Percentiles rank a stretch among this genome's conserved stretches.
Evolutionary conservation across 2,113 vertebrate genomes (phyloP).

Genomic region (Picathartes gymnocephalus): DNA sequence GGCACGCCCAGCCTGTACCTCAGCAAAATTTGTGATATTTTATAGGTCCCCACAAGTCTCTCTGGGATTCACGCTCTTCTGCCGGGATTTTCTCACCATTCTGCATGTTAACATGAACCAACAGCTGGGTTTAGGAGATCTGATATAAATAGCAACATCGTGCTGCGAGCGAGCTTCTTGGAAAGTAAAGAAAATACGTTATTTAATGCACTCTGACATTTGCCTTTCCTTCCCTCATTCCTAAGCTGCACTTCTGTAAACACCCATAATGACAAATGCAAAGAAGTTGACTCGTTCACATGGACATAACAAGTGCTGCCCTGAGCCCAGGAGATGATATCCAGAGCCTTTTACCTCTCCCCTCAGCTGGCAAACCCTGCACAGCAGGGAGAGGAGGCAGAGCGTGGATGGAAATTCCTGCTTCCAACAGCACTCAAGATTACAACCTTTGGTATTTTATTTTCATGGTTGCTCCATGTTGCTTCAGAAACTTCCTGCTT

Average conservation of each 20-base stretch:
- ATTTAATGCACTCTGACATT: constrained; percentile 50
- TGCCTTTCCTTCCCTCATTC: constrained; percentile 41
- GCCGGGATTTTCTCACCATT: constrained; percentile 71
- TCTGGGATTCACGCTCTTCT: constrained; percentile 62
- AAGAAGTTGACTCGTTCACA: background rate
- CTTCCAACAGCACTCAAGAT: background rate
- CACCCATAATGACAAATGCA: constrained; percentile 25
- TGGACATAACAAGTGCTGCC: background rate
- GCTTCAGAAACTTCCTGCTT: constrained; percentile 64
- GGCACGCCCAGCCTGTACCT: background rate
- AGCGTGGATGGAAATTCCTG: background rate
- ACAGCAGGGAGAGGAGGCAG: background rate
- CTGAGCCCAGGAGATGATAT: background rate
- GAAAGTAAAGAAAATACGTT: constrained; percentile 52
- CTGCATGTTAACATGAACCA: constrained; percentile 69
- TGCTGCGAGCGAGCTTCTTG: constrained; percentile 42
- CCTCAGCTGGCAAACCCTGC: background rate
- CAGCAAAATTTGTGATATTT: constrained; percentile 35
- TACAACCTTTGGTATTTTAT: constrained; percentile 42
- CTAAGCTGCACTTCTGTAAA: constrained; percentile 31
- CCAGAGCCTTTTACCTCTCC: constrained; percentile 15
- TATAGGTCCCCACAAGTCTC: constrained; percentile 47
- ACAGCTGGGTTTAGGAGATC: constrained; percentile 70
- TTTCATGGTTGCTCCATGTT: constrained; percentile 42
- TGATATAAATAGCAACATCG: constrained; percentile 72